Base-by-base conservation (phyloP, 2,888 invertebrate genomes). In the Sicus ferrugineus region DNA sequence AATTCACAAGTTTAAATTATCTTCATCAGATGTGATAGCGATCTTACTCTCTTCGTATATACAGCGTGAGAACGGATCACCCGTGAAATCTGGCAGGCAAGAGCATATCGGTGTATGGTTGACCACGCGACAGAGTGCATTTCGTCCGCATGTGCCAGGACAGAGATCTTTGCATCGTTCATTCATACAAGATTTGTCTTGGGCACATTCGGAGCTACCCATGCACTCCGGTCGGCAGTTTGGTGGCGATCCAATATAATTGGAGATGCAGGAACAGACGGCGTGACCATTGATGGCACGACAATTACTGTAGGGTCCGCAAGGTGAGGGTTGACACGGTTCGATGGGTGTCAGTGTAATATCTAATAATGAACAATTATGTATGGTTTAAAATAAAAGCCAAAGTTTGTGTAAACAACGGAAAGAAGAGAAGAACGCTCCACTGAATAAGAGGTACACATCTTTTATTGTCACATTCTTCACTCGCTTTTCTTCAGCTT, bases 41-140 rank as follows among this genome's bases (percentile, higher is more conserved):
- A 70, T 79, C 91, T 91, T 89, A 92, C 92, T 88, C 85, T 89
- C 88, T 88, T 91, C 89, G 74, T 86, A 86, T 50, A 89, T 80
- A 80, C 94, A 94, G 78, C 90, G 89, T 69, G 91, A 87, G 81
- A 94, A 93, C 70, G 95, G 94, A 87, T 95, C 94, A 68, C 95
- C 95, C 46, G 88, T 88, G 82, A 89, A 91, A 76, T 91, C 92
- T 74, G 88, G 86, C 65, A 89, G 89, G 83, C 95, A 95, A 82
- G 91, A 92, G 86, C 95, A 95, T 73, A 93, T 89, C 50, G 95
- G 93, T 83, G 93, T 93, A 82, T 95, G 95, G 84, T 93, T 93
- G 62, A 94, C 90, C 19, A 93, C 93, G 76, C 91, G 90, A 81
- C 95, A 95, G 75, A 91, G 88, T 2, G 95, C 93, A 85, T 93